Conservation (phyloP, 2,113 vertebrate genomes). For the Shinisaurus crocodilurus region DNA sequence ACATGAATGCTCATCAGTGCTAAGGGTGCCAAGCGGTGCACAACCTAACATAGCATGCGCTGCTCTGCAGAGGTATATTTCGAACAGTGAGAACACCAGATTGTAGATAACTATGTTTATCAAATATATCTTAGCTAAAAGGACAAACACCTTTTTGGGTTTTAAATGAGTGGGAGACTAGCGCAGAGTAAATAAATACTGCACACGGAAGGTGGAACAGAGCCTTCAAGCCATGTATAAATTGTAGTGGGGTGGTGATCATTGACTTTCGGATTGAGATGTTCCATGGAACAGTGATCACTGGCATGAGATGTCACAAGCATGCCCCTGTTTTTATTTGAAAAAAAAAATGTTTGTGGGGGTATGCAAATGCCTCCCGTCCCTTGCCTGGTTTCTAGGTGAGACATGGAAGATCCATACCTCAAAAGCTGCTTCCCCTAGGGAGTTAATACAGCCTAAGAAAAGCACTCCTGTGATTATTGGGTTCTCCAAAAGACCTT, state of each 20-base stretch:
- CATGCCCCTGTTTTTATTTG: not conserved
- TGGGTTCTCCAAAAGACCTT: conserved; percentile 26
- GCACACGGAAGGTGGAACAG: not conserved
- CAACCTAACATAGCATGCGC: not conserved
- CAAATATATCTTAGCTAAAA: not conserved
- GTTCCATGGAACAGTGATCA: not conserved
- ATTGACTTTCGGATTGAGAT: not conserved
- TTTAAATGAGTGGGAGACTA: not conserved
- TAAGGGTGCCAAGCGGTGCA: no score
- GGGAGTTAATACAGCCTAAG: not conserved
- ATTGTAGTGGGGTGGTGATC: no score
- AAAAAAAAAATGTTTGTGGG: not conserved
- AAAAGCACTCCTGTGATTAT: conserved; percentile 2
- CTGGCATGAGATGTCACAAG: not conserved
- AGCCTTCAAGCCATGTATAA: not conserved
- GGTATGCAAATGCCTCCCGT: not conserved
- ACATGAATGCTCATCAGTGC: not conserved
- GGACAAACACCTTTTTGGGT: not conserved
- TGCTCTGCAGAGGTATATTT: not conserved
- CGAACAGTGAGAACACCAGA: not conserved
- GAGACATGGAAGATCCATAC: not conserved
- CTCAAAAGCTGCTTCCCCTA: not conserved
- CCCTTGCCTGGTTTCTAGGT: no score
- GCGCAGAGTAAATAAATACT: not conserved
- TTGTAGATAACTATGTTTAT: not conserved